Evolutionary conservation across 2,113 vertebrate genomes (phyloP).

Genomic region (Tetraodon nigroviridis): DNA sequence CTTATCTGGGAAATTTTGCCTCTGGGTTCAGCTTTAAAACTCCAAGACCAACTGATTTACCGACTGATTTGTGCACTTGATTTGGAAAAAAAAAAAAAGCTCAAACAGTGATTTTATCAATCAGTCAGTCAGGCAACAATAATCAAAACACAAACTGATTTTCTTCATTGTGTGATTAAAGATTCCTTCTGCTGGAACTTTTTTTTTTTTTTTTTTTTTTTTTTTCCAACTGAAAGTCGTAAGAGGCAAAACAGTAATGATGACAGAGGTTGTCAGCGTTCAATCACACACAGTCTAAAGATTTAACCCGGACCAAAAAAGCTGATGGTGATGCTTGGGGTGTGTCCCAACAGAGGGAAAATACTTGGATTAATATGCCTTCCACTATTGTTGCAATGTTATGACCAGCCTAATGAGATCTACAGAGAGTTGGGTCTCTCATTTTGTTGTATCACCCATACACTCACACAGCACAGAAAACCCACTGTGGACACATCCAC

Average conservation of each 20-base stretch:
- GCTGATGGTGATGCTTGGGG: slow-evolving; percentile 42
- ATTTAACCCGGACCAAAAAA: slow-evolving; percentile 41
- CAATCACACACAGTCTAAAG: slow-evolving; percentile 17
- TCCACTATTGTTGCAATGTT: slow-evolving; percentile 58
- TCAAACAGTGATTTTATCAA: background rate
- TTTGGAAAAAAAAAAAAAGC: background rate
- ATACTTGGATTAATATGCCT: slow-evolving; percentile 62
- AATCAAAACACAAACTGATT: background rate
- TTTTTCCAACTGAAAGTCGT: background rate
- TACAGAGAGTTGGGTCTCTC: slow-evolving; percentile 64
- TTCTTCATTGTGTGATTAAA: background rate
- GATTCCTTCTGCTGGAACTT: background rate
- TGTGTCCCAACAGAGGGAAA: slow-evolving; percentile 1
- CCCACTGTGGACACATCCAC: slow-evolving; percentile 51
- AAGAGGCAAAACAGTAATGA: slow-evolving; percentile 11
- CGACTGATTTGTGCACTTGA: background rate
- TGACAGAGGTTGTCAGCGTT: slow-evolving; percentile 32
- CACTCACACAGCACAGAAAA: slow-evolving; percentile 46
- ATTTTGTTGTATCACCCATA: slow-evolving; percentile 54
- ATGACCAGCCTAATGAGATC: slow-evolving; percentile 69
- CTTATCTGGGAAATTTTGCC: background rate
- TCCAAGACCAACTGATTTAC: too few relatives aligned
- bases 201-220: too few relatives aligned
- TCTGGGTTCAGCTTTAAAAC: background rate
- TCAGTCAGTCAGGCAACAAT: slow-evolving; percentile 1